Evolutionary conservation across 2,888 invertebrate genomes (phyloP), one percentile per base, ranked within the genome.

Genomic region (Gymnocheta viridis): DNA sequence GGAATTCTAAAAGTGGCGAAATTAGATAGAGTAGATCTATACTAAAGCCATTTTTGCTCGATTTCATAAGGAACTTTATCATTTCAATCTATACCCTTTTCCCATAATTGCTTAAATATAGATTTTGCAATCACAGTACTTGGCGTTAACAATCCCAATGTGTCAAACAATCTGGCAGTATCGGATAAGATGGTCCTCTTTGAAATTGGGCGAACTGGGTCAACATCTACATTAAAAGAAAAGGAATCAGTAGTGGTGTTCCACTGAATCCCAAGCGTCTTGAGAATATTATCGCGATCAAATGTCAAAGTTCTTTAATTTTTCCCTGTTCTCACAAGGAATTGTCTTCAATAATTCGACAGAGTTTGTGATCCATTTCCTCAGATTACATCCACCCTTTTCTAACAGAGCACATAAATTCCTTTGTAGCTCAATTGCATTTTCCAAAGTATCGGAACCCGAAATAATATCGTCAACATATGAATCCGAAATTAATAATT

Each of bases 281-380:
- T n/a, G n/a, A n/a, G n/a, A n/a, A n/a, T n/a, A n/a, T 58, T 76
- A 10, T 60, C 60, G 2, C 51, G 27, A 35, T 67, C 60, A 38
- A 82, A 51, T n/a, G 60, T 60, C 4, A 38, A n/a, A n/a, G 49
- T n/a, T n/a, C n/a, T n/a, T n/a, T n/a, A n/a, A 64, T 1, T 14
- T 62, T 51, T 82, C 76, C 17, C 72, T 70, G 41, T 47, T 12
- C 9, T 76, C 77, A 22, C 19, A 14, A 4, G 60, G 56, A 64
- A 76, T 73, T 66, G 49, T n/a, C 2, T 38, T 5, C 2, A 70
- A 24, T 44, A 69, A 56, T 64, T 70, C 54, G 4, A 9, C n/a
- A 9, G 70, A 70, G 64, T 76, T 82, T 24, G 72, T 67, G 10
- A 58, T 67, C 73, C 80, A 80, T 49, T 80, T 80, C 47, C 67